These are phyloP conservation scores for Tetraneura akinire DNA, from an alignment of 1,140 invertebrate species.

Conservation along the genomic window DNA sequence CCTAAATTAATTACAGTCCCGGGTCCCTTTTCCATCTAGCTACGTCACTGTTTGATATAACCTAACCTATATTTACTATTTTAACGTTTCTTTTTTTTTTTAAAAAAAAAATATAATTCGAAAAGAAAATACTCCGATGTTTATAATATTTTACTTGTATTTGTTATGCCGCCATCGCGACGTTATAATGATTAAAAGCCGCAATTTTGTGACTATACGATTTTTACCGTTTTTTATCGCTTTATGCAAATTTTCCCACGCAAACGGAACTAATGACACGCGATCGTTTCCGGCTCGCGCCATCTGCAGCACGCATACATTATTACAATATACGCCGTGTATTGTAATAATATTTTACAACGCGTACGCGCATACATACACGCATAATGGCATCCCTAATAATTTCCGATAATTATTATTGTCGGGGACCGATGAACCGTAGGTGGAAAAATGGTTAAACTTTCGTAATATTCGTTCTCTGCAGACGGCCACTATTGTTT, in stretches of 20 bases:
- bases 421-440: conserved; percentile 35
- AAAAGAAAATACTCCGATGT: no score
- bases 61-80: no score
- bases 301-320: background rate
- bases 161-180: no score
- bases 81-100: no score
- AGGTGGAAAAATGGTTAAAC: conserved; percentile 13
- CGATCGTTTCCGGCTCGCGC: conserved; percentile 25
- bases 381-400: background rate
- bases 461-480: background rate
- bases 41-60: no score
- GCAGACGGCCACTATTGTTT: background rate
- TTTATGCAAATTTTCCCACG: conserved; percentile 37
- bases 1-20: no score
- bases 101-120: no score
- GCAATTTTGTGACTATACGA: background rate
- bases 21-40: no score
- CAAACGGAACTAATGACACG: conserved; percentile 20
- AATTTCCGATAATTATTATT: conserved; percentile 35
- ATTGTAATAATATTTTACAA: no score
- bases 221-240: conserved; percentile 10
- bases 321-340: background rate
- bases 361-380: background rate
- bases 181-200: background rate
- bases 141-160: no score